Percentiles rank a stretch among this genome's conserved stretches.
These are phyloP conservation scores for Knipowitschia caucasica DNA, from an alignment of 2,797 vertebrate species.

Conservation along the genomic window DNA sequence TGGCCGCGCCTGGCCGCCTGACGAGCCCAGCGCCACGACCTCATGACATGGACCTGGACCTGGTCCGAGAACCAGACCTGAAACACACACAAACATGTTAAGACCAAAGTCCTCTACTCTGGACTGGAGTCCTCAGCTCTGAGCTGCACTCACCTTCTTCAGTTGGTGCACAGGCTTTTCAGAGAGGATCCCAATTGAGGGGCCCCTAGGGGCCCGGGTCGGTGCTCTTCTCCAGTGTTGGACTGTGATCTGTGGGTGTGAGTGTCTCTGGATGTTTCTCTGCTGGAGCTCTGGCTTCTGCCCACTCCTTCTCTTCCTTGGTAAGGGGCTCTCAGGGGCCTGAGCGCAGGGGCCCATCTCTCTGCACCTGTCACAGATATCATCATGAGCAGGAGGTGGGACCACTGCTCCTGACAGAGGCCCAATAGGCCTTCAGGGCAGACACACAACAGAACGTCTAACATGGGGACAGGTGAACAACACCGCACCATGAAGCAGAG, in stretches of 20 bases:
- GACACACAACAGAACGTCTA: too few species aligned
- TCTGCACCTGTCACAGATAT: too few species aligned
- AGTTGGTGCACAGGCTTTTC: too few species aligned
- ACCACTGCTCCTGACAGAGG: too few species aligned
- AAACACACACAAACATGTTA: background rate
- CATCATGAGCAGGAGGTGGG: too few species aligned
- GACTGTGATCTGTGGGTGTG: background rate
- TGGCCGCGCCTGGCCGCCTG: constrained; percentile 73
- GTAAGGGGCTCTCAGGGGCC: too few species aligned
- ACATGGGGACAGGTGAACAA: too few species aligned
- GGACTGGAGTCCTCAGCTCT: too few species aligned
- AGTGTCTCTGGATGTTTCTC: background rate
- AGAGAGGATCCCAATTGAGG: too few species aligned
- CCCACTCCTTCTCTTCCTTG: background rate
- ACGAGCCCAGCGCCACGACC: constrained; percentile 72
- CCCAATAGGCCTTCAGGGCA: too few species aligned
- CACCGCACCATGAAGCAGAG: too few species aligned
- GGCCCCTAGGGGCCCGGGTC: background rate
- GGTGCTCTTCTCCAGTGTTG: background rate
- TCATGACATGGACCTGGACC: constrained; percentile 76
- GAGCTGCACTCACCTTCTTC: constrained; percentile 8
- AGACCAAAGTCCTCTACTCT: too few species aligned
- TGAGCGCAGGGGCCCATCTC: constrained; percentile 5
- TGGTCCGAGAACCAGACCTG: constrained; percentile 76
- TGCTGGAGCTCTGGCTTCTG: background rate